Conservation (phyloP, 37 sponge, comb jelly and placozoan genomes). For the Chondrosia reniformis region DNA sequence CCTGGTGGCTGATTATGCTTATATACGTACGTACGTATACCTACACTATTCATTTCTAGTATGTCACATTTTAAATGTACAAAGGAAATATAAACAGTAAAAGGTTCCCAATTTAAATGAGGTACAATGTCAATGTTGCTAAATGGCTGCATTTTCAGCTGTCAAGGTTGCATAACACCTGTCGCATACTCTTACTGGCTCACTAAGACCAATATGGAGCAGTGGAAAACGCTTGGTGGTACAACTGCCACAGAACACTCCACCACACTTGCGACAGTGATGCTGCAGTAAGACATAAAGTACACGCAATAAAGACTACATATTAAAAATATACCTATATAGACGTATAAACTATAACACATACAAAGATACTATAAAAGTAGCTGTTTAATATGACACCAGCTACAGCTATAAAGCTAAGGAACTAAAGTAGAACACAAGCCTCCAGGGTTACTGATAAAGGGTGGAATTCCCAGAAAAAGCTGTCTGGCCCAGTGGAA, state of each 20-base stretch:
- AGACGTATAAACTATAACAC: not conserved
- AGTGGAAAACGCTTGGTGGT: constrained; percentile 74
- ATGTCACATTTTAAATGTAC: not conserved
- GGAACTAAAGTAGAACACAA: too few species aligned
- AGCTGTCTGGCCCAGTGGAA: too few species aligned
- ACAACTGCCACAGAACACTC: constrained; percentile 74
- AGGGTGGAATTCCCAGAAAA: too few species aligned
- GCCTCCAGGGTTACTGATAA: too few species aligned
- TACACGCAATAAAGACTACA: not conserved
- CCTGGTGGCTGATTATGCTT: not conserved
- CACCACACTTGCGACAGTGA: constrained; percentile 90
- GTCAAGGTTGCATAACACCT: constrained; percentile 49
- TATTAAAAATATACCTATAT: too few species aligned
- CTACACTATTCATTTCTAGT: not conserved
- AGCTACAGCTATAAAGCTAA: too few species aligned
- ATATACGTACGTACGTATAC: not conserved
- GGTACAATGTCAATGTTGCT: too few species aligned
- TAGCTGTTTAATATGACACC: too few species aligned
- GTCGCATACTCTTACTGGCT: constrained; percentile 87
- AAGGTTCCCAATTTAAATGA: too few species aligned
- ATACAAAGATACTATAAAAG: too few species aligned
- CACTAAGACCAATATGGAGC: constrained; percentile 64
- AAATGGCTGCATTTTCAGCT: not conserved
- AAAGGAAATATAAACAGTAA: not conserved
- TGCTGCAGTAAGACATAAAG: constrained; percentile 38